Evolutionary conservation across 2,797 vertebrate genomes (phyloP).

Genomic region (Parambassis ranga): DNA sequence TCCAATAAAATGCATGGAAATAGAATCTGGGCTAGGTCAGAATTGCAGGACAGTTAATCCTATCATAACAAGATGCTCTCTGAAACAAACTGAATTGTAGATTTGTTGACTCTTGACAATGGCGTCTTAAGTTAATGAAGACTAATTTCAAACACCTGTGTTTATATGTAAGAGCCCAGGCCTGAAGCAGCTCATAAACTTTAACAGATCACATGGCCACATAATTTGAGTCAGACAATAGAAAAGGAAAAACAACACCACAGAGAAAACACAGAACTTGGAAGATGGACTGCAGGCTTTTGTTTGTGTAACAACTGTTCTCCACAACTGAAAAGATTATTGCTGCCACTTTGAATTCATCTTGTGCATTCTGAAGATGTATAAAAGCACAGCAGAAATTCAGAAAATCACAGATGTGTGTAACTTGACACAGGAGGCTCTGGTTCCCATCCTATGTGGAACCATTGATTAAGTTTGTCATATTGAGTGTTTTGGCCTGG

Average conservation of each 20-base stretch:
- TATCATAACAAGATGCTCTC: not conserved
- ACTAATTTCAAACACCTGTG: constrained; percentile 33
- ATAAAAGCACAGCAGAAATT: not conserved
- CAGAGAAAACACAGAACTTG: not conserved
- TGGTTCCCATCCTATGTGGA: not conserved
- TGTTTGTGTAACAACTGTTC: not conserved
- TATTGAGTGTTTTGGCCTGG: not conserved
- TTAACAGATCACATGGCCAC: constrained; percentile 18
- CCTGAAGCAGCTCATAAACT: constrained; percentile 5
- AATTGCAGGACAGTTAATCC: constrained; percentile 5
- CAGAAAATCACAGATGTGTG: not conserved
- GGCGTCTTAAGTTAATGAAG: not conserved
- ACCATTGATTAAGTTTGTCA: not conserved
- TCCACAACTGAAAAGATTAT: not conserved
- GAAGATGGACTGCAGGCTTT: not conserved
- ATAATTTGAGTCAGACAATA: constrained; percentile 17
- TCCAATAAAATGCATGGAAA: constrained; percentile 5
- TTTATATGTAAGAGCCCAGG: not conserved
- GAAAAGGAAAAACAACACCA: not conserved
- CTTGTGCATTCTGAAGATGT: not conserved
- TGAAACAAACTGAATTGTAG: not conserved
- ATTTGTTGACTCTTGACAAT: not conserved
- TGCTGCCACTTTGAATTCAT: not conserved
- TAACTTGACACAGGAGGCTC: not conserved
- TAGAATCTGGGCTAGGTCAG: not conserved